Conservation (phyloP, 2,797 vertebrate species). For the Lutjanus campechanus region DNA sequence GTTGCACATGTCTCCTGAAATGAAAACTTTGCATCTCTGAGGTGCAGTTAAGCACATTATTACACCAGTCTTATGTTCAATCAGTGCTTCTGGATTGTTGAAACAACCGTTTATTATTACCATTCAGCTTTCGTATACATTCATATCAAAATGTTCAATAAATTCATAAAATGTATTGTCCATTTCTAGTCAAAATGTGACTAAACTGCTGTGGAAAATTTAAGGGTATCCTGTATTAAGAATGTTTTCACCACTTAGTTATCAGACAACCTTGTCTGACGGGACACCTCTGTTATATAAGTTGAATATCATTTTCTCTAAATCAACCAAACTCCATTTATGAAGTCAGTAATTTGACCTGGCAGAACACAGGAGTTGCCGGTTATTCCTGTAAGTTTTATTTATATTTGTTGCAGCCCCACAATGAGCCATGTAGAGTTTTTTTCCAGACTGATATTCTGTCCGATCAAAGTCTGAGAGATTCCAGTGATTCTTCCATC, state of each 20-base stretch:
- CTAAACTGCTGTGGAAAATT: no score
- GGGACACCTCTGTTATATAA: no score
- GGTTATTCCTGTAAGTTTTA: no score
- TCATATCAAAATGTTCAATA: neutral
- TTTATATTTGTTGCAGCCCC: no score
- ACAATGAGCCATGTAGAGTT: neutral
- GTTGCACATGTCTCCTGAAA: neutral
- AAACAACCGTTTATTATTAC: neutral
- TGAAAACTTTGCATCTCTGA: neutral
- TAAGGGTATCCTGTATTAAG: no score
- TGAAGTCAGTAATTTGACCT: no score
- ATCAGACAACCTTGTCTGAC: no score
- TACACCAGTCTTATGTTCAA: neutral
- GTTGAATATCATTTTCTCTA: no score
- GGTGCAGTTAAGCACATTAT: neutral
- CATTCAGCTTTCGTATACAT: no score
- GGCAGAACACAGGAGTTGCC: no score
- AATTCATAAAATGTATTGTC: neutral
- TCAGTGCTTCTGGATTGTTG: neutral
- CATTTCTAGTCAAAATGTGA: neutral
- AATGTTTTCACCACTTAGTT: no score
- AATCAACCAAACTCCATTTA: no score
- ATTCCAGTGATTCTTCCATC: conserved; percentile 19
- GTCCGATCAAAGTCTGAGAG: conserved; percentile 23
- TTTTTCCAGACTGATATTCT: conserved; percentile 11